phyloP scores from a whole-genome alignment of 1,140 invertebrate species.

The Anoplophora glabripennis region DNA sequence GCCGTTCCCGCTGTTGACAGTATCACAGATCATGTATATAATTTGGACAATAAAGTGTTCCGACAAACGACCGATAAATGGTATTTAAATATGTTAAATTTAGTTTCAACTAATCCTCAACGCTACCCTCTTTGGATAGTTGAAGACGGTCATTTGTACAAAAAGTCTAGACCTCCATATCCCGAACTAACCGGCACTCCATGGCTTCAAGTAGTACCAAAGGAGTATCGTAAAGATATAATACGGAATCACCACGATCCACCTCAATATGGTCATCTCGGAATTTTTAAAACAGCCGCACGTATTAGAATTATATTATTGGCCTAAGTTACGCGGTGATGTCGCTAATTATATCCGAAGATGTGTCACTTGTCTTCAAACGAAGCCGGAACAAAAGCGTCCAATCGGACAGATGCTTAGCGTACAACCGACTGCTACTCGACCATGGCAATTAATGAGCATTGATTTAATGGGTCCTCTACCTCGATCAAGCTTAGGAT shows the following conservation, averaged over 20 bases:
- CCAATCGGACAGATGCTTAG: constrained; percentile 17
- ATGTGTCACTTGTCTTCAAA: constrained; percentile 6
- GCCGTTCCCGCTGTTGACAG: neutral
- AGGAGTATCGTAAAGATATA: neutral
- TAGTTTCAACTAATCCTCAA: neutral
- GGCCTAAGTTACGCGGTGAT: constrained; percentile 16
- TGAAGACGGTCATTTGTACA: neutral
- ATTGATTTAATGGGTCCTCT: constrained; percentile 15
- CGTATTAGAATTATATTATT: constrained; percentile 16
- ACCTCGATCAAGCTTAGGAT: constrained; percentile 1
- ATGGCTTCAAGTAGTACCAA: neutral
- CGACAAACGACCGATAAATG: neutral
- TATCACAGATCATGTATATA: no score
- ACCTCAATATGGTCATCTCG: constrained; percentile 24
- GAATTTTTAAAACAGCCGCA: constrained; percentile 26
- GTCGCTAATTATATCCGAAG: constrained; percentile 8
- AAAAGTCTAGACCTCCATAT: neutral
- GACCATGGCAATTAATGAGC: constrained; percentile 19
- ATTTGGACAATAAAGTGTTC: no score
- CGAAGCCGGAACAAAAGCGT: constrained; percentile 15
- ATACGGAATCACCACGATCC: constrained; percentile 11
- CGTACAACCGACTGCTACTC: neutral
- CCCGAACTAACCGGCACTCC: neutral
- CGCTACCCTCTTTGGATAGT: neutral
- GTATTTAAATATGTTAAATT: neutral